These are phyloP conservation scores for Kryptopterus vitreolus DNA, from an alignment of 2,797 vertebrate genomes.

Conservation along the genomic window DNA sequence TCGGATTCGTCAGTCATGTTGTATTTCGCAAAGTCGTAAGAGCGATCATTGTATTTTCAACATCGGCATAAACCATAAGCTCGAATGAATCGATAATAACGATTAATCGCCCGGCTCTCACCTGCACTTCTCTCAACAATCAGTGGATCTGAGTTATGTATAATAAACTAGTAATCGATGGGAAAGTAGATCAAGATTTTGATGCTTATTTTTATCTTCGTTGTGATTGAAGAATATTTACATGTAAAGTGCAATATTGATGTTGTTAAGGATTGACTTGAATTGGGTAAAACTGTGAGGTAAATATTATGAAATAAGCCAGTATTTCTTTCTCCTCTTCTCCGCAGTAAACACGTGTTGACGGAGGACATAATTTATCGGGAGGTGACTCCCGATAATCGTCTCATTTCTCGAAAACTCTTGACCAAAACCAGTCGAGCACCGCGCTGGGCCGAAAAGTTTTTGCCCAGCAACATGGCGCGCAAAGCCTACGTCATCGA, in stretches of 20 bases:
- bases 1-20: too few species aligned
- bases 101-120: too few species aligned
- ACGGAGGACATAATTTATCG: constrained; percentile 94
- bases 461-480: constrained; percentile 88
- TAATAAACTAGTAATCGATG: too few species aligned
- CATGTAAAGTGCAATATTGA: background rate
- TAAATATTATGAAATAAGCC: background rate
- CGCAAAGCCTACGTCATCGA: constrained; percentile 94
- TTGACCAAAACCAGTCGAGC: constrained; percentile 95
- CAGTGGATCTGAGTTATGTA: too few species aligned
- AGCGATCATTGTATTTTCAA: too few species aligned
- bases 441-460: constrained; percentile 91
- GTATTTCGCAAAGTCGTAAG: too few species aligned
- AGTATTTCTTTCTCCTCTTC: background rate
- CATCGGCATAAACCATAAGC: too few species aligned
- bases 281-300: background rate
- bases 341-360: constrained; percentile 90
- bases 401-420: constrained; percentile 90
- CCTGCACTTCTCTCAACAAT: too few species aligned
- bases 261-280: background rate
- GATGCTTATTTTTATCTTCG: background rate
- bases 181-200: too few species aligned
- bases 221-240: background rate
- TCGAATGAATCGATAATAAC: too few species aligned
- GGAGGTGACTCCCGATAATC: constrained; percentile 90